These are phyloP conservation scores for Megaceryle torquata DNA, from an alignment of 2,113 vertebrate species.

Conservation along the genomic window DNA sequence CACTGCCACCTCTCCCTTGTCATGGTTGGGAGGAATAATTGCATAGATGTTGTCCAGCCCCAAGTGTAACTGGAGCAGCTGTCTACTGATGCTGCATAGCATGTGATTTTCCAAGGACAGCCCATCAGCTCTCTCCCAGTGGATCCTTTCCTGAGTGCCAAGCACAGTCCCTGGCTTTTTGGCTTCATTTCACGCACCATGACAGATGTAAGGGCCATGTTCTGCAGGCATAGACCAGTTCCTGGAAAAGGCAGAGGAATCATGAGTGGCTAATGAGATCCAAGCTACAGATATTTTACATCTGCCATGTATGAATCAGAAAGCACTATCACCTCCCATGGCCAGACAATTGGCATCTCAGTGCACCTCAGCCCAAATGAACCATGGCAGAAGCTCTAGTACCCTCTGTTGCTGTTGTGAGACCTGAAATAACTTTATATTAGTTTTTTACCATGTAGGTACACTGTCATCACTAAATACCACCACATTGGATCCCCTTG, in stretches of 20 bases:
- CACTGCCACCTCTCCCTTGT: not conserved
- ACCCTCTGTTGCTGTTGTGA: not conserved
- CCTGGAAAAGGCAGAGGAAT: not conserved
- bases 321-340: fast-evolving
- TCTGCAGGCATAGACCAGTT: not conserved
- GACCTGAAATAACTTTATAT: not conserved
- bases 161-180: not conserved
- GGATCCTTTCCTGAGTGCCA: not conserved
- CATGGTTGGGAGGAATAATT: not conserved
- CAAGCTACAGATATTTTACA: not conserved
- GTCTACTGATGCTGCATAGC: not conserved
- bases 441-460: not conserved
- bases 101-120: not conserved
- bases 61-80: not conserved
- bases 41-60: not conserved
- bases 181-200: not conserved
- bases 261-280: not conserved
- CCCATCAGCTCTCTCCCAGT: not conserved
- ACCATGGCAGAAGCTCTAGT: not conserved
- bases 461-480: not conserved
- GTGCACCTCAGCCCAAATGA: not conserved
- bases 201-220: not conserved
- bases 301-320: not conserved
- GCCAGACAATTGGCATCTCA: not conserved
- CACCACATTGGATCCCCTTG: not conserved